These are phyloP conservation scores for Dasyurus viverrinus DNA, from an alignment of 2,113 vertebrate species.

Conservation along the genomic window DNA sequence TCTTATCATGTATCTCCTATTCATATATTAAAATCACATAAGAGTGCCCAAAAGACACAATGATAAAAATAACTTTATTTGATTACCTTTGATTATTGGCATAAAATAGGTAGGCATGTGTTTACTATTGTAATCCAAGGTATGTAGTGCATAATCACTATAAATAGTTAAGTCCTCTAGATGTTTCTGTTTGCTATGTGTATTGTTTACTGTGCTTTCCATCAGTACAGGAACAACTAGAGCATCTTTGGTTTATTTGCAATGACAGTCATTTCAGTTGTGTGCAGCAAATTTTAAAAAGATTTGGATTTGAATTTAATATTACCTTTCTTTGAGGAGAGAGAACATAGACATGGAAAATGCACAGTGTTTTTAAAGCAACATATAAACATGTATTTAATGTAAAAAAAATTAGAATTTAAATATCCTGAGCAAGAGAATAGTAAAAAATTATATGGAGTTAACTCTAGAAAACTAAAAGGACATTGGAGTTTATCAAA, in stretches of 20 bases:
- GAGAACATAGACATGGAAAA: neutral
- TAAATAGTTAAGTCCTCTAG: neutral
- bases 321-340: neutral
- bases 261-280: neutral
- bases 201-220: neutral
- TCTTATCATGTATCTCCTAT: too few relatives aligned
- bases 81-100: too few relatives aligned
- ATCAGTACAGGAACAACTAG: neutral
- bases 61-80: too few relatives aligned
- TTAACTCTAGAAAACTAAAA: neutral
- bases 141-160: too few relatives aligned
- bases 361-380: neutral
- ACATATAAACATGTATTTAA: slow-evolving; percentile 33
- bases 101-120: too few relatives aligned
- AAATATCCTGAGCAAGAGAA: slow-evolving; percentile 59
- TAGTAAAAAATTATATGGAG: slow-evolving; percentile 40
- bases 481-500: slow-evolving; percentile 41
- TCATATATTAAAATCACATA: too few relatives aligned
- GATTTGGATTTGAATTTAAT: neutral
- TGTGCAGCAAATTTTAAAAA: neutral
- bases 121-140: too few relatives aligned
- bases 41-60: too few relatives aligned
- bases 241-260: neutral
- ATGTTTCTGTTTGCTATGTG: neutral
- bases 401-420: slow-evolving; percentile 41